Base-by-base conservation (phyloP, 2,888 invertebrate species). In the Ochropleura plecta region DNA sequence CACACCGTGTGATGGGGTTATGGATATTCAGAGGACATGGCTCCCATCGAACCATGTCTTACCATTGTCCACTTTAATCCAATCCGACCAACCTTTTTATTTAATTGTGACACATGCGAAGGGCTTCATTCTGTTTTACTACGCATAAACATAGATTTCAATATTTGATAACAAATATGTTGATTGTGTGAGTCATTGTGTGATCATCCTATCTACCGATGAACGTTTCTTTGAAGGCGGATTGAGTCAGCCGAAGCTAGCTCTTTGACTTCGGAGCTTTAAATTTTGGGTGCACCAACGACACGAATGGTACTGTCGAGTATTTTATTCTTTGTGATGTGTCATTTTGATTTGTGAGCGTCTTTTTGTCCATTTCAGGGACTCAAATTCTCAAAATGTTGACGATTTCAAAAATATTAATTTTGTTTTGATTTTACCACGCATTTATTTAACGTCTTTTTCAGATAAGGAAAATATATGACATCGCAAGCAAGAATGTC, bases 401-500 rank as follows among this genome's bases (percentile, higher is more conserved):
- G 6, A 8, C 12, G 3, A 2, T 9, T 30, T 53, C 5, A 42
- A 51, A 18, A 44, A 30, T 8, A n/a, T 30, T 30, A 3, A 46
- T n/a, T 46, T 69, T 12, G 6, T 40, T 30, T 48, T 65, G 12
- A 49, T 6, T 20, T 73, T 40, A 30, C 9, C 18, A 48, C 0
- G 8, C 6, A 66, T 65, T 30, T 30, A 51, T 8, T 53, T 30
- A 63, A 76, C n/a, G 40, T 3, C 3, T 10, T 51, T 77, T 51
- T 14, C 30, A 59, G 44, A 69, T 18, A 71, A 74, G 65, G 74
- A 76, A 85, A 84, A 73, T 57, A 80, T 73, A 85, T 88, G 88
- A 87, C 81, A 84, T 70, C 70, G 80, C 78, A 55, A 79, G 66
- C 78, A 87, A 86, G 88, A 90, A 90, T 89, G 88, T 81, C 73